Base-by-base conservation (phyloP, 1,140 invertebrate genomes). In the Homarus americanus region DNA sequence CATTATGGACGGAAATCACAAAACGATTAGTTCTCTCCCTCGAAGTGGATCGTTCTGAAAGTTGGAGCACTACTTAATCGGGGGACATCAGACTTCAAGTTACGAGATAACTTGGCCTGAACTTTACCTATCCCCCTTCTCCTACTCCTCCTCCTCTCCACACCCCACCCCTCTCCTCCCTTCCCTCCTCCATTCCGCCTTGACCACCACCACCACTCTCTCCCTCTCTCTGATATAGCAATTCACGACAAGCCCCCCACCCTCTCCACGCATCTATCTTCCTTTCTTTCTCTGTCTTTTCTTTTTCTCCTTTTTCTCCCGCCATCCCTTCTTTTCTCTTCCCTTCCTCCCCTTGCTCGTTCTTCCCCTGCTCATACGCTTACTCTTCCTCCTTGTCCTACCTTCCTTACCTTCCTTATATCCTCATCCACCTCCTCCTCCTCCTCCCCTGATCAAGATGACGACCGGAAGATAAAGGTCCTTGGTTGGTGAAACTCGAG, bases 61-160 rank as follows among this genome's bases (percentile, higher is more conserved):
- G 76, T 88, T 88, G 76, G 84, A 86, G 84, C 84, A 86, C 84
- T 86, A 75, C 84, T 86, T 86, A 86, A 86, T 86, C 84, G 72
- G 73, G 84, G 73, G 78, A 80, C 76, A 82, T 73, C 58, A 82
- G 86, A 88, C 53, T 40, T 69, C 73, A 53, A 88, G 36, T 79
- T 88, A 88, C 58, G 76, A 73, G 86, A 72, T 88, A 88, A 88
- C 86, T 88, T 88, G 36, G 76, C 20, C 53, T 34, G 24, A 88
- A 88, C 86, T 88, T 88, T 88, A 88, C 86, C 58, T 53, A 88
- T 20, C 75, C 82, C 53, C 53, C 58, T 53, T 17, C 82, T 58
- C 53, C 53, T 5, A 0, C 53, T 58, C 17, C 53, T 58, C 53
- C 53, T 58, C 53, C 17, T 58, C 53, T 24, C 24, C n/a, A n/a